Conservation (phyloP, 2,113 vertebrate genomes). For the Triplophysa rosa region DNA sequence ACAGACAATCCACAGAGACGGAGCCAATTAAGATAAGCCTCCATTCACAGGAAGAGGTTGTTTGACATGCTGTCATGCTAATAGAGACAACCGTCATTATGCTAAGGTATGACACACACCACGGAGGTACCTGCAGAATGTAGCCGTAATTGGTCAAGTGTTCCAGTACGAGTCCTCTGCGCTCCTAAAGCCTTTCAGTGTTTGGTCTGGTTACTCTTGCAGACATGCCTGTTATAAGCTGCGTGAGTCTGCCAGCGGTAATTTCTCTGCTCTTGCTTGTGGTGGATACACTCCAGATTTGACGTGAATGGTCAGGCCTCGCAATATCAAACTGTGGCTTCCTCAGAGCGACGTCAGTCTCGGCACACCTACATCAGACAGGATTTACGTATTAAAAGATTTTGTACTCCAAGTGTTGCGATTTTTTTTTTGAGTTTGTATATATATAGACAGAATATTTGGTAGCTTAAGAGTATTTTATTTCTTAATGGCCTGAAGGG, state of each 20-base stretch:
- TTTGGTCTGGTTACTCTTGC: constrained; percentile 52
- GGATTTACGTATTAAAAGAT: constrained; percentile 31
- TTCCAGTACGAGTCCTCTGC: constrained; percentile 41
- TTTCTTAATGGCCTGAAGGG: background rate
- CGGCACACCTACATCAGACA: constrained; percentile 31
- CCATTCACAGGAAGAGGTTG: constrained; percentile 75
- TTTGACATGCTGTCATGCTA: constrained; percentile 78
- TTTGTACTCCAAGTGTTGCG: background rate
- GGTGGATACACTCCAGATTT: constrained; percentile 36
- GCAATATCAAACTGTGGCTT: constrained; percentile 39
- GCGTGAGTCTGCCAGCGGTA: constrained; percentile 43
- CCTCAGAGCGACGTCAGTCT: constrained; percentile 34
- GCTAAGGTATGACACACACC: constrained; percentile 34
- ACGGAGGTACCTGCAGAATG: constrained; percentile 50
- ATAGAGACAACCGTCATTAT: constrained; percentile 69
- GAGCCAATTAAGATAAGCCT: constrained; percentile 77
- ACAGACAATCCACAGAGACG: constrained; percentile 68
- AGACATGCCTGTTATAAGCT: constrained; percentile 38
- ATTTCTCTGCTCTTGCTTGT: constrained; percentile 30
- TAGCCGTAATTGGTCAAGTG: constrained; percentile 57
- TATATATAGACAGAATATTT: background rate
- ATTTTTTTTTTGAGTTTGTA: background rate
- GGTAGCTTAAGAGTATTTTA: background rate
- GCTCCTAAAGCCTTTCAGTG: constrained; percentile 39
- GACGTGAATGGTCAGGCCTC: constrained; percentile 12